Evolutionary conservation across 1,140 invertebrate species (phyloP), one percentile per base, ranked within the genome.

Genomic region (Drosophila teissieri): DNA sequence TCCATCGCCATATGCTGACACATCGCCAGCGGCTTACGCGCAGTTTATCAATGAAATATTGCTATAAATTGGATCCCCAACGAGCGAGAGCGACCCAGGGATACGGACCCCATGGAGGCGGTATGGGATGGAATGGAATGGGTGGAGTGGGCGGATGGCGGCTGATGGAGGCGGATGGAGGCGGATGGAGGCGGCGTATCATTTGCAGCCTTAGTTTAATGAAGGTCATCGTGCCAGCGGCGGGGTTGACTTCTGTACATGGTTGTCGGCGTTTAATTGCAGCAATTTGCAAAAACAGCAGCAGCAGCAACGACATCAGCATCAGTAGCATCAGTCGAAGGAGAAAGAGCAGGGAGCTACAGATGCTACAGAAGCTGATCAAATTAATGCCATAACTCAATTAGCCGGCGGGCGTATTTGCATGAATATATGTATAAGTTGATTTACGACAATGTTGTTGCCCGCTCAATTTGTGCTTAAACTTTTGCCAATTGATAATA

Each of bases 311-410:
- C 19, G 19, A 19, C 19, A 1, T 19, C 19, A 19, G 19, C 19
- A 19, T 19, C 19, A 2, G 40, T 37, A 17, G 4, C 36, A 37
- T 12, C 46, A 17, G 4, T 34, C 42, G 17, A 69, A 54, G 60
- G 65, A 54, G 24, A 52, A 44, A 22, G 27, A 48, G 60, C 22
- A 52, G 42, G 27, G 17, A 27, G 44, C 40, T 31, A 15, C 40
- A 60, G 10, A 49, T 24, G 48, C 48, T 49, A n/a, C 57, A 15
- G 37, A 58, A 65, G 36, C 70, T 73, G 85, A 89, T 89, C 84
- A 89, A 89, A 89, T 89, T 89, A 89, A 89, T 89, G 84, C 51
- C 80, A 89, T 89, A 89, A 89, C 80, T 89, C 77, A 89, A 89
- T 89, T 89, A 89, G 68, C 65, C 73, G 52, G 44, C 84, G 76